Base-by-base conservation (phyloP, 2,797 vertebrate genomes). In the Enteromius fasciolatus region DNA sequence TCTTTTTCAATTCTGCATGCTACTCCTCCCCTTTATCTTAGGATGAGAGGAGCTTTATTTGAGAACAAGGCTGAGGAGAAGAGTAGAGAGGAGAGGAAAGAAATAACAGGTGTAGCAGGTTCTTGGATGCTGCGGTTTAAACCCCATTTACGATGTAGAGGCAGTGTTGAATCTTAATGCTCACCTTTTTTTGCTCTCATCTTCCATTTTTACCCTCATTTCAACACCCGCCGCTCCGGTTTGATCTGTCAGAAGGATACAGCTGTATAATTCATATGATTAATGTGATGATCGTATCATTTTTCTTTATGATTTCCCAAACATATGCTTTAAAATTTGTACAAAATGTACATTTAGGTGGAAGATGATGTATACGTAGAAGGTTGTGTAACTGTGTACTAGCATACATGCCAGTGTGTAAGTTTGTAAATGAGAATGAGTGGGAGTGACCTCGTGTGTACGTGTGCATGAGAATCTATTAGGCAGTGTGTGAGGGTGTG, bases 121-220 rank as follows among this genome's bases (percentile, higher is more conserved):
- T 82, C 78, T 76, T 33, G 52, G 83, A 84, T 85, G 87, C 78
- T 76, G 50, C 88, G 83, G 89, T 90, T 89, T 89, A 90, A 90
- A 89, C 90, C 89, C 91, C 89, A 90, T 91, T 90, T 90, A 83
- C 83, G 81, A 92, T 89, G 86, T 83, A 76, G 80, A 76, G 78
- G 63, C 82, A 78, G 67, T 73, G 69, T 83, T 76, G 84, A 81
- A 82, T 87, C 77, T 81, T 83, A 85, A 83, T 88, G 89, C 83
- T 76, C 31, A 72, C 72, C 80, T 76, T 63, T 73, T 69, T 78
- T 76, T 33, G 59, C 20, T 63, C 72, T 12, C 31, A 25, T 73
- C 64, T 70, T 54, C 23, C 46, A 66, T 75, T 72, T 72, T 15
- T 28, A 44, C 67, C 23, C 5, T 36, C 31, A 15, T 41, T 39